Base-by-base conservation (phyloP, 2,888 invertebrate species). In the Serripes groenlandicus region DNA sequence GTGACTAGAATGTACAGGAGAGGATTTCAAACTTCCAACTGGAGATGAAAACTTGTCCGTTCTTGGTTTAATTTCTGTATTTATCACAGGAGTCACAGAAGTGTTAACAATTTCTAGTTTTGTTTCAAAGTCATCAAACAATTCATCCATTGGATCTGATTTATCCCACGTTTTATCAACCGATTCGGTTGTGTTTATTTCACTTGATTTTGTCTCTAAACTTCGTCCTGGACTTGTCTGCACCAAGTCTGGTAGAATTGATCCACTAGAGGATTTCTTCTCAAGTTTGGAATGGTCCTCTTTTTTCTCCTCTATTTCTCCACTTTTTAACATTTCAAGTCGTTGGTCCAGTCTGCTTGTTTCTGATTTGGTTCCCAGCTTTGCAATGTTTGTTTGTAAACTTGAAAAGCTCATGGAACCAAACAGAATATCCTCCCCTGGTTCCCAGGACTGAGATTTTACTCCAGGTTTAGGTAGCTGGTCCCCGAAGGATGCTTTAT, bases 381-480 rank as follows among this genome's bases (percentile, higher is more conserved):
- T 93, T 23, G 91, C 91, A n/a, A 93, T 89, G 56, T 89, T 92
- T 30, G 89, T 90, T 74, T 93, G 92, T 5, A 94, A 82, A 60
- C 90, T 88, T 30, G 87, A 87, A 21, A 94, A 84, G 32, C 89
- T 90, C 54, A 87, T 75, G 49, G 92, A 90, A 42, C 95, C 95
- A 70, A 95, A 94, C 81, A 96, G 94, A 88, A 96, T 96, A 93
- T 96, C 96, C 86, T 96, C 96, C 0, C 96, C 96, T 5, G 96
- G 96, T 91, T 96, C 96, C 70, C 96, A 94, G 30, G 95, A 95
- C 85, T 96, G 96, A 7, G 92, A 89, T 66, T 91, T 92, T 72
- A 93, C 92, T 21, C 90, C 90, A 28, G 91, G 92, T 26, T 88
- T 91, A 0, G 92, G 93, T 26, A 93, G 90, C 80, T 94, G 95